These are phyloP conservation scores for Antedon bifida DNA, from an alignment of 35 echinoderm and acorn worm species.

Conservation along the genomic window DNA sequence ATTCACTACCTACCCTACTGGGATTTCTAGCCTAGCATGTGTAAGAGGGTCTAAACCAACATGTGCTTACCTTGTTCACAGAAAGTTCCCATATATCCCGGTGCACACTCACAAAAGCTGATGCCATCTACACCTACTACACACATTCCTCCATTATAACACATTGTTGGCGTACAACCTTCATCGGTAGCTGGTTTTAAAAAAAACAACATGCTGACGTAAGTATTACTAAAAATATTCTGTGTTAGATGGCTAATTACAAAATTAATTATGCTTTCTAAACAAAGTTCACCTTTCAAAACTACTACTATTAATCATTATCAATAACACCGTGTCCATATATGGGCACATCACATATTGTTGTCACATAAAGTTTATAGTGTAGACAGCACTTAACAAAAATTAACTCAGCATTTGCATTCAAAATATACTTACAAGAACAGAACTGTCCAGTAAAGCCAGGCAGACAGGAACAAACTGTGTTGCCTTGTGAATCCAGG, in stretches of 20 bases:
- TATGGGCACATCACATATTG: too few species aligned
- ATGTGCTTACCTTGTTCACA: slow-evolving; percentile 34
- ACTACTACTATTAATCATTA: too few species aligned
- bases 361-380: too few species aligned
- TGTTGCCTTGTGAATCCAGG: slow-evolving; percentile 12
- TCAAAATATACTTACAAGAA: slow-evolving; percentile 17
- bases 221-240: too few species aligned
- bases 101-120: slow-evolving; percentile 21
- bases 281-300: too few species aligned
- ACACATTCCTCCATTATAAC: slow-evolving; percentile 40
- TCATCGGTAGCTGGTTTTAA: not conserved
- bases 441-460: slow-evolving; percentile 32
- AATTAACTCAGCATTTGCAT: not conserved
- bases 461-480: slow-evolving; percentile 9
- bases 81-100: slow-evolving; percentile 27
- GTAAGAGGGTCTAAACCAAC: too few species aligned
- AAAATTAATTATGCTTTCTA: too few species aligned
- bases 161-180: slow-evolving; percentile 19
- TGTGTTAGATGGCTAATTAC: too few species aligned
- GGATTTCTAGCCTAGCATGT: too few species aligned
- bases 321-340: too few species aligned
- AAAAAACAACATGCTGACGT: too few species aligned
- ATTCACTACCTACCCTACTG: too few species aligned
- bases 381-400: not conserved
- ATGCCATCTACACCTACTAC: not conserved